Base-by-base conservation (phyloP, 2,113 vertebrate genomes). In the Lichenostomus cassidix region DNA sequence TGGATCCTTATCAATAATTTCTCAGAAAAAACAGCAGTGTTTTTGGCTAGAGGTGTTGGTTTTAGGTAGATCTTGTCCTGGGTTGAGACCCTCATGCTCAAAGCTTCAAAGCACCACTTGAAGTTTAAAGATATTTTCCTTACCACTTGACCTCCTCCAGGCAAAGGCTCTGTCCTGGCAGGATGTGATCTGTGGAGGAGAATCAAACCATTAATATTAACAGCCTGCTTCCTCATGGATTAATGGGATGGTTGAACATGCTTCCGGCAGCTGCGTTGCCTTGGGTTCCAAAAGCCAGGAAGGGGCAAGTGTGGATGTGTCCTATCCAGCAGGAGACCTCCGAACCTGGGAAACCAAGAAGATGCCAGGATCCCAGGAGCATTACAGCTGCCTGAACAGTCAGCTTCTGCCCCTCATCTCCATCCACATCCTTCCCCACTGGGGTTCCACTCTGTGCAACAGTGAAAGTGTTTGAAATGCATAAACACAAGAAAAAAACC, bases 161-260 rank as follows among this genome's bases (percentile, higher is more conserved):
- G 33, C n/a, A 49, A 11, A 35, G 41, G n/a, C 41, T 73, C 41
- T 76, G 60, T 90, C 49, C 46, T 39, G 58, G 80, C 86, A 92
- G 85, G 82, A 90, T 88, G 67, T 68, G 90, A 52, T 82, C 87
- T 2, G 9, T 53, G 70, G 71, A 90, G 90, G 84, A 89, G 90
- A 78, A 87, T 88, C 58, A 55, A 12, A 18, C 27, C 9, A 3
- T 76, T 92, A 55, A 65, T 71, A 83, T 77, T 73, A 94, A 82
- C 58, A 88, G 65, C 41, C 35, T 79, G 60, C 44, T 94, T 94
- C 90, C 17, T 1, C 37, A 9, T 4, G 2, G 37, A 25, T 92
- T 90, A 65, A 46, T 33, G 62, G 58, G 37, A 23, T 78, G 46
- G 75, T 20, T 95, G 84, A 90, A 74, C 50, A 27, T 9, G 7